Evolutionary conservation across 2,797 vertebrate genomes (phyloP).

Genomic region (Danio choprae): DNA sequence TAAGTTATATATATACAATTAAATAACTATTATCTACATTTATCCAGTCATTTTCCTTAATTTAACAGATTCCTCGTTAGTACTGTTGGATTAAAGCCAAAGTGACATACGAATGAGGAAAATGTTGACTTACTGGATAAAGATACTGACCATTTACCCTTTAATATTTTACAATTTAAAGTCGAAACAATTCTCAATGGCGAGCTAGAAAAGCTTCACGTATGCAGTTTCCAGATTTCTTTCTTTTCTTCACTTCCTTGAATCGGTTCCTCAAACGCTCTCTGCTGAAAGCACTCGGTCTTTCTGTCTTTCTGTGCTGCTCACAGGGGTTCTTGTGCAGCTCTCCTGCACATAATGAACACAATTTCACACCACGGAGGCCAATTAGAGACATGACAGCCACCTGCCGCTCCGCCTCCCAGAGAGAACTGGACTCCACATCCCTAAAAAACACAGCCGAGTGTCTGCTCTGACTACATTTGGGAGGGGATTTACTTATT

Average conservation of each 20-base stretch:
- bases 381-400: constrained; percentile 62
- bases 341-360: constrained; percentile 58
- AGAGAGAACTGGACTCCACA: constrained; percentile 11
- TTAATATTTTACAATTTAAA: background rate
- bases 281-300: constrained; percentile 17
- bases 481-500: too few species aligned
- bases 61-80: too few species aligned
- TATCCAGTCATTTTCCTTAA: too few species aligned
- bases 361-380: constrained; percentile 63
- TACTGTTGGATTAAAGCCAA: background rate
- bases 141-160: background rate
- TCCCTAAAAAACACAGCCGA: too few species aligned
- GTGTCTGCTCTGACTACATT: too few species aligned
- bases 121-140: background rate
- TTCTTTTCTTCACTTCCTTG: background rate
- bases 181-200: background rate
- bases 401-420: constrained; percentile 58
- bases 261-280: constrained; percentile 30
- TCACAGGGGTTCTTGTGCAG: constrained; percentile 52
- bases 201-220: background rate
- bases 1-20: too few species aligned
- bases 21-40: too few species aligned
- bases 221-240: background rate
- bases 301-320: constrained; percentile 44
- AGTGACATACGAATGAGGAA: background rate